Conservation (phyloP, 35 echinoderm and acorn worm genomes). For the Ophiothrix spiculata region DNA sequence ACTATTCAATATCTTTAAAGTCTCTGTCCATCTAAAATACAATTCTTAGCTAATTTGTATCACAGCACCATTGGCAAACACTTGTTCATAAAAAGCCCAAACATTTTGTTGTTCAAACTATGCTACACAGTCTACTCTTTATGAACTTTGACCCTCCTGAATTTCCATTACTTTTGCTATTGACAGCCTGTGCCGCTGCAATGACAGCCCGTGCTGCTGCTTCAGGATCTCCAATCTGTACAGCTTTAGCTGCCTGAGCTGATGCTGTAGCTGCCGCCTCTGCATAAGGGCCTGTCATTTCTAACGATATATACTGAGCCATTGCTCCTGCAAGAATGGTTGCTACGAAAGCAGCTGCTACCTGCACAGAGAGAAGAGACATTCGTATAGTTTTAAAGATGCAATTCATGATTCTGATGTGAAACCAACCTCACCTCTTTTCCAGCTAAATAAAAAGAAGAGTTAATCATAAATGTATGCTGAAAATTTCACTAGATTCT, state of each 20-base stretch:
- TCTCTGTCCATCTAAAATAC: too few relatives aligned
- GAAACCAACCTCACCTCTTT: too few relatives aligned
- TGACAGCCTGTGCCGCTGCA: constrained; percentile 56
- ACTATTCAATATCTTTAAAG: too few relatives aligned
- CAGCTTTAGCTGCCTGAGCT: constrained; percentile 57
- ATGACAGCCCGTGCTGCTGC: constrained; percentile 63
- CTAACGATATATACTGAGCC: constrained; percentile 40
- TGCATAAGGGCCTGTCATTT: constrained; percentile 3
- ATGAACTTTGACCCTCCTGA: constrained; percentile 11
- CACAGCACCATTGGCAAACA: too few relatives aligned
- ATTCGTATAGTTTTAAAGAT: too few relatives aligned
- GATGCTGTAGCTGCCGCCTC: constrained; percentile 65
- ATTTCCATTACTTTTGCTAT: background rate
- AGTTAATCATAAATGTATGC: too few relatives aligned
- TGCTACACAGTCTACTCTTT: constrained; percentile 64
- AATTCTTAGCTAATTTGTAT: too few relatives aligned
- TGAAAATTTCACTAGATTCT: too few relatives aligned
- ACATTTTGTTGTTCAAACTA: too few relatives aligned
- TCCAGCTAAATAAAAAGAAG: too few relatives aligned
- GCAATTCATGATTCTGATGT: too few relatives aligned
- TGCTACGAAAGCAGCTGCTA: constrained; percentile 67
- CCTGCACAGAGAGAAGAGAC: constrained; percentile 28
- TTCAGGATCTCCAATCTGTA: constrained; percentile 67
- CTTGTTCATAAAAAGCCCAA: too few relatives aligned
- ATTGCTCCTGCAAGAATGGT: constrained; percentile 62